These are phyloP conservation scores for Cryptoprocta ferox DNA, from an alignment of 2,797 vertebrate species.

Conservation along the genomic window DNA sequence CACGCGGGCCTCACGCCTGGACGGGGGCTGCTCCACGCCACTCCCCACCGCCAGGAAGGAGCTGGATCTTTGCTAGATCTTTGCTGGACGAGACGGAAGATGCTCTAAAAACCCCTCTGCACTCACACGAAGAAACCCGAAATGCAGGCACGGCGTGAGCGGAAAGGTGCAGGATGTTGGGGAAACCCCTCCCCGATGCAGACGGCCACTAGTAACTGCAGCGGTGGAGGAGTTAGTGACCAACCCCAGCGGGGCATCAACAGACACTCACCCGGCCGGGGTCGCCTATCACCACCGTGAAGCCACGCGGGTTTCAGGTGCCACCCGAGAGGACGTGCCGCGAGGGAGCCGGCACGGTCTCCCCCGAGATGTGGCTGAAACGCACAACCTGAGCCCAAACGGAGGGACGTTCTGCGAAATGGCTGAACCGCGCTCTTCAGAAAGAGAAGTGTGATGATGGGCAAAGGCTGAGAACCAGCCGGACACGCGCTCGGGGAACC, in stretches of 20 bases:
- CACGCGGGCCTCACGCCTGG: rapidly evolving
- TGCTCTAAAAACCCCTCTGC: not conserved
- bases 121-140: not conserved
- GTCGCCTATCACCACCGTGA: rapidly evolving
- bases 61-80: not conserved
- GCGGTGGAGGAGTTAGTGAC: no score
- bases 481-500: rapidly evolving
- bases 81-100: not conserved
- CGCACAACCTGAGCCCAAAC: rapidly evolving
- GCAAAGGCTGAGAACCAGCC: rapidly evolving
- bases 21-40: rapidly evolving
- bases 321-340: rapidly evolving
- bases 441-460: rapidly evolving
- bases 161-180: no score
- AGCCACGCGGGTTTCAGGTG: rapidly evolving
- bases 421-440: rapidly evolving
- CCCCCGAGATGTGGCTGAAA: rapidly evolving
- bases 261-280: not conserved
- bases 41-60: not conserved
- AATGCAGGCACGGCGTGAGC: not conserved
- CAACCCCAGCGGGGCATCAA: no score
- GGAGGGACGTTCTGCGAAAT: rapidly evolving
- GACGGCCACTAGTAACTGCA: no score
- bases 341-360: rapidly evolving
- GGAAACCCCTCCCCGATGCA: no score